Percentiles rank a stretch among this genome's conserved stretches.
Evolutionary conservation across 2,888 invertebrate genomes (phyloP).

Genomic region (Entomobrya multifasciata): DNA sequence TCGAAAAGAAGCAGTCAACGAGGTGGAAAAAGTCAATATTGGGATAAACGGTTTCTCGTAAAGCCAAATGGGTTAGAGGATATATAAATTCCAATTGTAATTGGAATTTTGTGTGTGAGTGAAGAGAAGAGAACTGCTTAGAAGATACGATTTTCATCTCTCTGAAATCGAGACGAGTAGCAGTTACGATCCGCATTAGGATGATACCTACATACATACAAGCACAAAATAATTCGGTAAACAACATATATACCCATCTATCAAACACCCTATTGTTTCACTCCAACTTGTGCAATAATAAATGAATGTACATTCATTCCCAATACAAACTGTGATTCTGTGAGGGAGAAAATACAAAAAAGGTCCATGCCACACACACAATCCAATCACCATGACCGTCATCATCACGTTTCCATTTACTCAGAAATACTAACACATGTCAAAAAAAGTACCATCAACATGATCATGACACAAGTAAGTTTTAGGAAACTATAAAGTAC

Average conservation of each 20-base stretch:
- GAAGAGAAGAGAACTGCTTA: slow-evolving; percentile 49
- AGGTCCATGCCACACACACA: slow-evolving; percentile 16
- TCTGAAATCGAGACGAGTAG: slow-evolving; percentile 16
- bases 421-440: slow-evolving; percentile 63
- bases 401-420: slow-evolving; percentile 59
- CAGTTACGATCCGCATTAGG: neutral
- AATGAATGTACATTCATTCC: neutral
- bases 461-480: neutral
- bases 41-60: slow-evolving; percentile 80
- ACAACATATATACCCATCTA: neutral
- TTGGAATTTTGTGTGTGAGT: slow-evolving; percentile 78
- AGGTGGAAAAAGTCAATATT: slow-evolving; percentile 80
- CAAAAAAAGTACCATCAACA: slow-evolving; percentile 36
- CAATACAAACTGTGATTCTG: neutral
- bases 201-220: neutral
- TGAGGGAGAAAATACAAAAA: neutral
- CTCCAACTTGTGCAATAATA: neutral
- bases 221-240: slow-evolving; percentile 4
- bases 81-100: slow-evolving; percentile 80
- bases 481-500: slow-evolving; percentile 21
- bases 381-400: slow-evolving; percentile 36
- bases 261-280: neutral
- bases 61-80: slow-evolving; percentile 79
- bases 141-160: neutral
- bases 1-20: slow-evolving; percentile 78